phyloP scores from a whole-genome alignment of 2,888 invertebrate species.

The Alcis repandata region DNA sequence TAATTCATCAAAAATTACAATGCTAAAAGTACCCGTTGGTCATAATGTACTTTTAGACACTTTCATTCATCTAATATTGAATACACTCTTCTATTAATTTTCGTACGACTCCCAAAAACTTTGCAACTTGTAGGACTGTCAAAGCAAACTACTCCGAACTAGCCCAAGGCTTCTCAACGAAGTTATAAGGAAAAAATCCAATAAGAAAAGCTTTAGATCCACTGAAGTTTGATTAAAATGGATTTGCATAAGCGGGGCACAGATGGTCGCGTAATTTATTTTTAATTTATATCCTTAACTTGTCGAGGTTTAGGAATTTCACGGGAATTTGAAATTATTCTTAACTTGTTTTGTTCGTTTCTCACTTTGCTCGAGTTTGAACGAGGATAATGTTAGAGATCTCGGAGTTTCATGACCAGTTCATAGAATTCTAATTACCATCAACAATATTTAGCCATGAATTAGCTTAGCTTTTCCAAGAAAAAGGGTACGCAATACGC shows the following conservation, averaged over 20 bases:
- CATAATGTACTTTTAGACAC: no score
- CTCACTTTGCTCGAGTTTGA: background rate
- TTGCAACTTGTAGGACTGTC: constrained; percentile 20
- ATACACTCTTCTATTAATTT: constrained; percentile 24
- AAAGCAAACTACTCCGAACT: constrained; percentile 39
- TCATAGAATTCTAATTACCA: no score
- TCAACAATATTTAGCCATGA: no score
- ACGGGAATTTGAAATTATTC: constrained; percentile 22
- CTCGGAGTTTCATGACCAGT: no score
- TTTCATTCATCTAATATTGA: no score
- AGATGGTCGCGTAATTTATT: constrained; percentile 80
- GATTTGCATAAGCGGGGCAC: constrained; percentile 77
- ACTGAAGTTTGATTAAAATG: constrained; percentile 71
- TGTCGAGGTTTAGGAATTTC: constrained; percentile 56
- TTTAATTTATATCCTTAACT: constrained; percentile 82
- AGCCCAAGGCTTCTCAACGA: constrained; percentile 41
- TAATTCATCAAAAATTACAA: no score
- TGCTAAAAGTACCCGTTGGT: no score
- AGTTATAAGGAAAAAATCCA: constrained; percentile 62
- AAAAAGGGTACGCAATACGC: no score
- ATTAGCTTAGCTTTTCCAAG: no score
- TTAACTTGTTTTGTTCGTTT: constrained; percentile 2
- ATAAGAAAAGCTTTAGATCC: constrained; percentile 54
- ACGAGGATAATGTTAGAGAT: background rate
- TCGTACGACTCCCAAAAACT: constrained; percentile 18